These are phyloP conservation scores for Allobates femoralis DNA, from an alignment of 2,797 vertebrate species.

Conservation along the genomic window DNA sequence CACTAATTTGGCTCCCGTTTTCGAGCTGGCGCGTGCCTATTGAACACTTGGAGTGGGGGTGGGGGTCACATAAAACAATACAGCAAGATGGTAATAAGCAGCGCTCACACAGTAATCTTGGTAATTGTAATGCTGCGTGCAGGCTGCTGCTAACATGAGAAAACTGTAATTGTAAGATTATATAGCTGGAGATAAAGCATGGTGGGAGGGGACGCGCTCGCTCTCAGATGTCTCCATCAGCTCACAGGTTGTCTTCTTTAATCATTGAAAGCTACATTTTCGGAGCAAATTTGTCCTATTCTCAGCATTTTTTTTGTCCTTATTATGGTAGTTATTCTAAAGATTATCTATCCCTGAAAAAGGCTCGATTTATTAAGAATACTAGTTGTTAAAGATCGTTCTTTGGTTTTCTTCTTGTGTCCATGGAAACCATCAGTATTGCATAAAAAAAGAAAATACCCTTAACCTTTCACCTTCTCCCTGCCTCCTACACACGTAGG, in stretches of 20 bases:
- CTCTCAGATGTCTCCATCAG: constrained; percentile 30
- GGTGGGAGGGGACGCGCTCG: constrained; percentile 26
- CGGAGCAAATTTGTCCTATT: not conserved
- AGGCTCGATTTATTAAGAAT: not conserved
- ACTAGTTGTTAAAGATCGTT: not conserved
- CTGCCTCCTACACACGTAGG: not conserved
- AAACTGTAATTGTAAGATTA: constrained; percentile 65
- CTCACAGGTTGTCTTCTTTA: not conserved
- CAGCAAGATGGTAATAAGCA: constrained; percentile 54
- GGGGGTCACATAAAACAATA: constrained; percentile 55
- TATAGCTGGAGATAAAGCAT: constrained; percentile 58
- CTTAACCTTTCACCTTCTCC: constrained; percentile 43
- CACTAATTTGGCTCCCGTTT: not conserved
- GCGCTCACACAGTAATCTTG: constrained; percentile 60
- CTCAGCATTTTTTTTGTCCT: not conserved
- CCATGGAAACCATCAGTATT: constrained; percentile 46
- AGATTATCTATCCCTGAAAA: not conserved
- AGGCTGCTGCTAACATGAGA: constrained; percentile 55
- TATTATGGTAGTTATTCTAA: not conserved
- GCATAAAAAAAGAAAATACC: constrained; percentile 34
- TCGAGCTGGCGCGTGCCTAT: not conserved
- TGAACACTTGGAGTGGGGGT: constrained; percentile 12
- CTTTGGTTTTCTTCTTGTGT: constrained; percentile 26
- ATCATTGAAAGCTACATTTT: constrained; percentile 34
- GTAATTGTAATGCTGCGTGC: constrained; percentile 63